Evolutionary conservation across 2,888 invertebrate genomes (phyloP), one percentile per base, ranked within the genome.

Genomic region (Hermaeophaga mercurialis): DNA sequence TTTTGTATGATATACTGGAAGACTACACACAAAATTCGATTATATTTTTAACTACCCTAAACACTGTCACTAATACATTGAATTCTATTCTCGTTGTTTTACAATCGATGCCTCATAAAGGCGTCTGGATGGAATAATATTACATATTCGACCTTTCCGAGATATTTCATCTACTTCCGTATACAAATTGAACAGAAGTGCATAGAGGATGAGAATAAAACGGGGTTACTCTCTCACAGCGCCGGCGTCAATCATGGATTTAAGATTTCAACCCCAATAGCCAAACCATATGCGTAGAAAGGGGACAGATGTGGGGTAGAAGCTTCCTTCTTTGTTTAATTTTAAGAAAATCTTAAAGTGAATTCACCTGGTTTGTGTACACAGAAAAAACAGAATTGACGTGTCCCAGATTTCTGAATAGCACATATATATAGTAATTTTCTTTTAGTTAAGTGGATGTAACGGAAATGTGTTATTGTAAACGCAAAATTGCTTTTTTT

Each of bases 1-100:
- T 84, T 61, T 62, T 11, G 14, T 22, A 28, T 41, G 8, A 11
- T 41, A 12, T 41, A 41, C n/a, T 41, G 11, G n/a, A 26, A 38
- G 31, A 31, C 18, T 31, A 18, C 18, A 11, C 19, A 33, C 9
- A 12, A 24, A 19, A 39, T 11, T 19, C 6, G 6, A 9, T 15
- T n/a, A n/a, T 15, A 12, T 36, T 15, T 36, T 36, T 36, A 36
- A 4, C 11, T 28, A 38, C 18, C 7, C 15, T 39, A 11, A 49
- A 11, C 39, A 11, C 26, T 41, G 7, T n/a, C 39, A 28, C 19
- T 36, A 9, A 5, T n/a, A 22, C 22, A 12, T 39, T 11, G 1
- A 28, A 8, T 12, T 1, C 7, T 9, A 38, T 17, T 17, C 9
- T 31, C 12, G 28, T 8, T 41, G 9, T 9, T 7, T 39, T 26